Conservation (phyloP, 2,888 invertebrate species). For the Synergus laeviventris region DNA sequence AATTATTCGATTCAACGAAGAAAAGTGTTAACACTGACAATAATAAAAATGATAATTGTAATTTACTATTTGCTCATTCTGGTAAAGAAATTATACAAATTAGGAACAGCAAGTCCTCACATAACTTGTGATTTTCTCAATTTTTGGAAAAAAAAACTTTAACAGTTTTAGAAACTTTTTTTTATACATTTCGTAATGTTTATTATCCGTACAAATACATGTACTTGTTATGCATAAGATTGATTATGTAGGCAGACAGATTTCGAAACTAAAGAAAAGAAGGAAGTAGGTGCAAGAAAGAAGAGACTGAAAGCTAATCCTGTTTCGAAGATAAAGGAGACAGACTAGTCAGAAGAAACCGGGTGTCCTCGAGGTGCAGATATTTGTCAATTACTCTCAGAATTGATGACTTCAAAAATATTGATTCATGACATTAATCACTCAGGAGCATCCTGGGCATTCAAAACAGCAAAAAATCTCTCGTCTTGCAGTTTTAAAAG, state of each 20-base stretch:
- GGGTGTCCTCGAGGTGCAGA: conserved; percentile 18
- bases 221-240: not conserved
- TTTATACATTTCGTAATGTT: not conserved
- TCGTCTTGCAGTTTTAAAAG: not conserved
- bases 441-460: not conserved
- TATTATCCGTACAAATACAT: not conserved
- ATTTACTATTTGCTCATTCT: not conserved
- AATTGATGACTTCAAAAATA: conserved; percentile 24
- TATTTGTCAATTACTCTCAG: conserved; percentile 22
- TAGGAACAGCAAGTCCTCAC: too few species aligned
- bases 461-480: not conserved
- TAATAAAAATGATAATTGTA: not conserved
- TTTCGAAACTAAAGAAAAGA: conserved; percentile 17
- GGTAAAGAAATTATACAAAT: not conserved
- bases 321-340: conserved; percentile 2
- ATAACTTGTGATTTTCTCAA: too few species aligned
- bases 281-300: conserved; percentile 23
- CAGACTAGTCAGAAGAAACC: conserved; percentile 18
- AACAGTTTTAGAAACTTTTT: too few species aligned
- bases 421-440: not conserved
- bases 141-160: not conserved
- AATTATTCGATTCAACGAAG: not conserved
- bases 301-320: conserved; percentile 4
- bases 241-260: not conserved
- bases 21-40: too few species aligned